Evolutionary conservation across 1,140 invertebrate species (phyloP), one percentile per base, ranked within the genome.

Genomic region (Pachyrhynchus sulphureomaculatus): DNA sequence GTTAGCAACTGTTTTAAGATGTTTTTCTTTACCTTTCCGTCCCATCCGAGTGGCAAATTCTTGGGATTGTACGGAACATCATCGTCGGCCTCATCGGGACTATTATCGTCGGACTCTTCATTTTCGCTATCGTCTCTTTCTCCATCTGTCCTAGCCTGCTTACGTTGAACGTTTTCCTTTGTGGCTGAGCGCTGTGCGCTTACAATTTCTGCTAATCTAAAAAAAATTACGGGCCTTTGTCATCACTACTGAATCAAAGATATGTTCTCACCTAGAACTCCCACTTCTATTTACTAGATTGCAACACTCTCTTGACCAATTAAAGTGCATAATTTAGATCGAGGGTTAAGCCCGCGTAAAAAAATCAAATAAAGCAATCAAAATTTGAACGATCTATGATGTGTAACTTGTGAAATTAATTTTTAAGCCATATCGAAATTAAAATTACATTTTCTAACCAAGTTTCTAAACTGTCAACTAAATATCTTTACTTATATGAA

Each of bases 51-150:
- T 1, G 98, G 98, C 24, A 99, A 77, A 81, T 99, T 99, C 80
- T 99, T 99, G 0, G 98, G 98, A 82, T 99, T 99, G 77, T 99
- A 99, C 0, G 96, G 95, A 36, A 98, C 92, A 68, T 93, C 92
- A 75, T 95, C 91, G 52, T 81, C 80, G 42, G 93, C 91, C 65
- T 96, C 94, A 60, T 93, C 93, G 36, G 92, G 91, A 12, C 84
- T 90, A 72, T 95, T 93, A 17, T 84, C 85, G 24, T 89, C 91
- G 67, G 89, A 91, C 52, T 89, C 91, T 69, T 98, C 94, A 24
- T 89, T 92, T 73, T 97, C 95, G 13, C 92, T 94, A 72, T 96
- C 93, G 63, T 95, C 91, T 1, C 92, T 78, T 76, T 98, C 95
- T 4, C 95, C 96, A 36, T 94, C 95, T 0, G 95, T 97, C 57